phyloP scores from a whole-genome alignment of 2,797 vertebrate genomes.

The Propithecus deckenii region DNA sequence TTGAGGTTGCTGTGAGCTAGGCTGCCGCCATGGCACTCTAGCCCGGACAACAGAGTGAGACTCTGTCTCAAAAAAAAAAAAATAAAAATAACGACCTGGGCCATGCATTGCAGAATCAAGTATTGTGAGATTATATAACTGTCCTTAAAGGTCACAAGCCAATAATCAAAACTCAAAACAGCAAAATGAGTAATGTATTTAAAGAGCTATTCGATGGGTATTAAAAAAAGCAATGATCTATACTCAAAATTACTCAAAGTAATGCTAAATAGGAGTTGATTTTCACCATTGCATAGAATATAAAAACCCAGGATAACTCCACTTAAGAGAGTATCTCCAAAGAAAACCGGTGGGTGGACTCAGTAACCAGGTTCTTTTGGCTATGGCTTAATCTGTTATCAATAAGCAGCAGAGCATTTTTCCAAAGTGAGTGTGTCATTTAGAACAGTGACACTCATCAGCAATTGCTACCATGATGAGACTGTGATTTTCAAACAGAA shows the following conservation, averaged over 20 bases:
- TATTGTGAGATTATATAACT: not conserved
- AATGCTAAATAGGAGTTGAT: not conserved
- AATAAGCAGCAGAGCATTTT: not conserved
- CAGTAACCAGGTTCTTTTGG: not conserved
- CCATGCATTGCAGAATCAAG: not conserved
- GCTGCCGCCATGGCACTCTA: too few relatives aligned
- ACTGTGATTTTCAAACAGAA: not conserved
- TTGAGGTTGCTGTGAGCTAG: too few relatives aligned
- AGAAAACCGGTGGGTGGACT: not conserved
- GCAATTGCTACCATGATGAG: not conserved
- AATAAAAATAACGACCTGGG: conserved; percentile 17
- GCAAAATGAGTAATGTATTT: not conserved
- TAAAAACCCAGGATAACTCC: not conserved
- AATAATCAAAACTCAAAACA: conserved; percentile 51
- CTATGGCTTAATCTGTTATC: not conserved
- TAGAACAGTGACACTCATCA: not conserved
- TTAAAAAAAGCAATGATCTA: not conserved
- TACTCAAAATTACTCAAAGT: not conserved
- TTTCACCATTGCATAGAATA: not conserved
- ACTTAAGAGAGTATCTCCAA: conserved; percentile 8
- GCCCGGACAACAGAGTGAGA: too few relatives aligned
- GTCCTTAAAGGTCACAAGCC: not conserved
- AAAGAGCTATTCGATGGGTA: conserved; percentile 2
- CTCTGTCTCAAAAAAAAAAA: not conserved
- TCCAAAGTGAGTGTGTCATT: not conserved